phyloP scores from a whole-genome alignment of 2,113 vertebrate species.

The Centropristis striata region DNA sequence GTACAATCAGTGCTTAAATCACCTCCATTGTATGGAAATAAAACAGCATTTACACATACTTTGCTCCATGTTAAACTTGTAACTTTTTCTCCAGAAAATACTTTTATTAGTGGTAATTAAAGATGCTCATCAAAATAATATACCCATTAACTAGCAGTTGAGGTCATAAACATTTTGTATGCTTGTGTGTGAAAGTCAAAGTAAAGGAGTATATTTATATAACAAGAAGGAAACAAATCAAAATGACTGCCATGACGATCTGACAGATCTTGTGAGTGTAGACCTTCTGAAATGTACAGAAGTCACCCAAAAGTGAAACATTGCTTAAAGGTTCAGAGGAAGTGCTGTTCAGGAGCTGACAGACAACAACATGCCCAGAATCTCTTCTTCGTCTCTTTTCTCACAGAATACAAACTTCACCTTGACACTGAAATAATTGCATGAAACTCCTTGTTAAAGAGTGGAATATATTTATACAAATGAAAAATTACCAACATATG shows the following conservation, averaged over 20 bases:
- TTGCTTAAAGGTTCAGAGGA: constrained; percentile 1
- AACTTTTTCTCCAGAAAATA: not conserved
- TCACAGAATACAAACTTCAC: not conserved
- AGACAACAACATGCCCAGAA: constrained; percentile 24
- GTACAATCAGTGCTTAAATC: not conserved
- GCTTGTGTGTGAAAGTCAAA: not conserved
- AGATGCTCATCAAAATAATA: not conserved
- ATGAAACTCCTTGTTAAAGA: not conserved
- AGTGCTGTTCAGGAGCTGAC: constrained; percentile 19
- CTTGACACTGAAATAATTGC: not conserved
- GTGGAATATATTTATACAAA: no score
- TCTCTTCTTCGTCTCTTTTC: not conserved
- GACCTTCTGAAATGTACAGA: constrained; percentile 11
- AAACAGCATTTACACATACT: not conserved
- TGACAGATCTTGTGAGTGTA: not conserved
- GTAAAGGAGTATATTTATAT: not conserved
- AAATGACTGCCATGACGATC: not conserved
- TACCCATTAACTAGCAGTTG: not conserved
- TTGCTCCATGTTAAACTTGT: not conserved
- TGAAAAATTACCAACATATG: no score
- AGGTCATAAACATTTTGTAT: not conserved
- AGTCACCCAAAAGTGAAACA: constrained; percentile 35
- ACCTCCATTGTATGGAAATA: not conserved
- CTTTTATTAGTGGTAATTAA: not conserved
- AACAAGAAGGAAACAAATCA: not conserved